These are phyloP conservation scores for Rhingia rostrata DNA, from an alignment of 2,888 invertebrate genomes.

Conservation along the genomic window DNA sequence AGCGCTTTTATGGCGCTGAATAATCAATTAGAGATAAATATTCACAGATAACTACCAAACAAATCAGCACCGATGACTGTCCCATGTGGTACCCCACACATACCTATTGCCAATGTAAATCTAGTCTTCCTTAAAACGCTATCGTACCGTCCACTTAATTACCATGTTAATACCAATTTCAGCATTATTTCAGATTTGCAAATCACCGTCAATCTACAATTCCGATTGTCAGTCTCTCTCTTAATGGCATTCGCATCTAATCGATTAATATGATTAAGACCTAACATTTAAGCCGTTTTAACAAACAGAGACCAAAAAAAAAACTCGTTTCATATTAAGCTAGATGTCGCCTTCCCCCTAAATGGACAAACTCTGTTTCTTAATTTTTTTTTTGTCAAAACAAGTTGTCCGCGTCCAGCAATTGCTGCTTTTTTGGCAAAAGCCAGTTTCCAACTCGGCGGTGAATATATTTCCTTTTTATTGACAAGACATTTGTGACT, in stretches of 20 bases:
- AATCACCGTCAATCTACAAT: conserved; percentile 29
- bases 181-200: conserved; percentile 18
- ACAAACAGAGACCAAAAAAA: too few relatives aligned
- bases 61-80: not conserved
- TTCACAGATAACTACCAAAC: not conserved
- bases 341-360: conserved; percentile 46
- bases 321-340: conserved; percentile 45
- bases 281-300: conserved; percentile 44
- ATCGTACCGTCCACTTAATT: conserved; percentile 19
- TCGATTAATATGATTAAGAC: conserved; percentile 72
- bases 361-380: conserved; percentile 59
- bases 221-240: conserved; percentile 48
- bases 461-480: conserved; percentile 66
- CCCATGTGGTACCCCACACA: not conserved
- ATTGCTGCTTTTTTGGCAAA: conserved; percentile 54
- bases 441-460: conserved; percentile 57
- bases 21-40: not conserved
- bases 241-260: conserved; percentile 51
- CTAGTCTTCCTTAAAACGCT: not conserved
- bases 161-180: conserved; percentile 39
- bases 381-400: conserved; percentile 36
- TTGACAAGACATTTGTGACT: conserved; percentile 45
- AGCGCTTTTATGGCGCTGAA: not conserved
- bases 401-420: conserved; percentile 34
- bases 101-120: not conserved